Conservation (phyloP, 2,113 vertebrate genomes). For the Donacobius atricapilla region DNA sequence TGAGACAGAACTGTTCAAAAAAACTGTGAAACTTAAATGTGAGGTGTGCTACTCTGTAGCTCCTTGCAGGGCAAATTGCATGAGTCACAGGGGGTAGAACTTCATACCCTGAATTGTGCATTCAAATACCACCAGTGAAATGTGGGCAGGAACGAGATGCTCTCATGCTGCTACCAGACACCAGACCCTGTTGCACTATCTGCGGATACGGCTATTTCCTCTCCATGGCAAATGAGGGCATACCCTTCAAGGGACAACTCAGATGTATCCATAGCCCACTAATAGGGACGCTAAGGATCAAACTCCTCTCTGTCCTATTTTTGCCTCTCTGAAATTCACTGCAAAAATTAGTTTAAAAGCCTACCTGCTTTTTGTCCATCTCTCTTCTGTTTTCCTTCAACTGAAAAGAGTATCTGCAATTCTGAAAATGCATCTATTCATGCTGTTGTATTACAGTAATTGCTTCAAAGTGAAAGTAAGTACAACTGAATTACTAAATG, state of each 20-base stretch:
- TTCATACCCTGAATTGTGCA: neutral
- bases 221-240: too few species aligned
- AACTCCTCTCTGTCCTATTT: neutral
- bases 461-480: neutral
- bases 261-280: neutral
- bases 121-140: neutral
- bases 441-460: neutral
- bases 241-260: neutral
- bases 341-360: neutral
- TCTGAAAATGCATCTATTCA: neutral
- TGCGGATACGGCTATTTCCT: neutral
- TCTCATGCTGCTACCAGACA: fast-evolving
- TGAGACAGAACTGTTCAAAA: neutral
- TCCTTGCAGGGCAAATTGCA: neutral
- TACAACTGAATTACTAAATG: neutral
- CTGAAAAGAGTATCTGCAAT: neutral
- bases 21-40: neutral
- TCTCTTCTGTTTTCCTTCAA: neutral
- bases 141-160: neutral
- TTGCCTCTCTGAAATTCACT: neutral
- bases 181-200: neutral
- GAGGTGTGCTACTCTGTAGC: neutral
- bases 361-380: neutral
- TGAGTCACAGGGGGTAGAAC: neutral
- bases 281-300: neutral